These are phyloP conservation scores for Plutella xylostella DNA, from an alignment of 2,888 invertebrate genomes.

Conservation along the genomic window DNA sequence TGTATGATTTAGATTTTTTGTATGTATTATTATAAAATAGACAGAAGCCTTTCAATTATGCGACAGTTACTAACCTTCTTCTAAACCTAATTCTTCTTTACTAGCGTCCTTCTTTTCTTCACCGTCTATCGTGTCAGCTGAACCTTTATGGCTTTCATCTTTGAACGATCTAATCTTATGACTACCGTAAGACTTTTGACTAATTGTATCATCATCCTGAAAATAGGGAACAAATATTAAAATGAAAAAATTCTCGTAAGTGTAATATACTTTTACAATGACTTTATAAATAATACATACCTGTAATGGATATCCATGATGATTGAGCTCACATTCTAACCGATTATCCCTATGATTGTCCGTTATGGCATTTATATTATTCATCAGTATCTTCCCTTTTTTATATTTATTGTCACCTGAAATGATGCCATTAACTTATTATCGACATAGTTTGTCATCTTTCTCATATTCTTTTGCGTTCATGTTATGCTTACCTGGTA, in stretches of 20 bases:
- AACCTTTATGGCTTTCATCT: slow-evolving; percentile 92
- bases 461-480: not conserved
- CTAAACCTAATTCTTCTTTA: slow-evolving; percentile 89
- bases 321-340: slow-evolving; percentile 80
- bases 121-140: slow-evolving; percentile 86
- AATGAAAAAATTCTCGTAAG: not conserved
- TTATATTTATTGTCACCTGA: slow-evolving; percentile 86
- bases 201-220: slow-evolving; percentile 81
- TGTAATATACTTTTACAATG: not conserved
- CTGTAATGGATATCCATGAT: slow-evolving; percentile 76
- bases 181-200: slow-evolving; percentile 93
- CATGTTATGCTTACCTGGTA: slow-evolving; percentile 74
- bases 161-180: slow-evolving; percentile 91
- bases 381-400: slow-evolving; percentile 83
- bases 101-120: slow-evolving; percentile 91
- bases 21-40: not conserved
- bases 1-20: not conserved
- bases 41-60: not conserved
- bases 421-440: slow-evolving; percentile 24
- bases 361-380: slow-evolving; percentile 85
- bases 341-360: slow-evolving; percentile 81
- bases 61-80: slow-evolving; percentile 70
- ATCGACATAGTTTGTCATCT: slow-evolving; percentile 7
- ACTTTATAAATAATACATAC: slow-evolving; percentile 24
- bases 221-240: slow-evolving; percentile 13